Base-by-base conservation (phyloP, 2,797 vertebrate genomes). In the Eulemur rubriventer region DNA sequence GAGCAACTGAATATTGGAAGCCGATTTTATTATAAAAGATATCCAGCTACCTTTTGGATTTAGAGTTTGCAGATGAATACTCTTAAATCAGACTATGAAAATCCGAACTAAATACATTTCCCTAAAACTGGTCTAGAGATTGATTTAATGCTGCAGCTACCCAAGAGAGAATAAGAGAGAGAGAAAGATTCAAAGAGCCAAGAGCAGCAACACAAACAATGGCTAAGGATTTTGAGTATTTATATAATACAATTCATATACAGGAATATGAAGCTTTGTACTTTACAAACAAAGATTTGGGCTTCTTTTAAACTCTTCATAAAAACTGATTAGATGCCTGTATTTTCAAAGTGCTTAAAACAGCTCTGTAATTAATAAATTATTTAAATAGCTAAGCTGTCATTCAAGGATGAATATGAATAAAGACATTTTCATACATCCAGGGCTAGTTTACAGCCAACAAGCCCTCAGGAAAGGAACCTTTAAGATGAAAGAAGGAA, bases 81-180 rank as follows among this genome's bases (percentile, higher is more conserved):
- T 84, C 80, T 96, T 94, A 96, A 97, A 83, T 92, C 87, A 97
- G 84, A 95, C 55, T 65, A 84, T 38, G 90, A 81, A 97, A 95
- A 80, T 86, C 46, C 76, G 96, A 94, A 95, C 35, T 81, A 87
- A 97, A 88, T 75, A 48, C 50, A 86, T 96, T 96, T 92, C 16
- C 38, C 26, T 85, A 85, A 85, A 96, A 65, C 83, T 92, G 91
- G 63, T 72, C 88, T 82, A 41, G 91, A 73, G 48, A 52, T 87
- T 85, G 61, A 92, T 92, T 95, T 94, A 87, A 93, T 90, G 83
- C 20, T 85, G 52, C 6, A 48, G 52, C 41, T 70, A 88, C 43
- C 61, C 70, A 14, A 79, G 46, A 81, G 52, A 46, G 41, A 72
- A 17, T 35, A 48, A 57, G 7, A 46, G 17, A 78, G 12, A 20